These are phyloP conservation scores for Oreamnos americanus DNA, from an alignment of 2,113 vertebrate genomes.

Conservation along the genomic window DNA sequence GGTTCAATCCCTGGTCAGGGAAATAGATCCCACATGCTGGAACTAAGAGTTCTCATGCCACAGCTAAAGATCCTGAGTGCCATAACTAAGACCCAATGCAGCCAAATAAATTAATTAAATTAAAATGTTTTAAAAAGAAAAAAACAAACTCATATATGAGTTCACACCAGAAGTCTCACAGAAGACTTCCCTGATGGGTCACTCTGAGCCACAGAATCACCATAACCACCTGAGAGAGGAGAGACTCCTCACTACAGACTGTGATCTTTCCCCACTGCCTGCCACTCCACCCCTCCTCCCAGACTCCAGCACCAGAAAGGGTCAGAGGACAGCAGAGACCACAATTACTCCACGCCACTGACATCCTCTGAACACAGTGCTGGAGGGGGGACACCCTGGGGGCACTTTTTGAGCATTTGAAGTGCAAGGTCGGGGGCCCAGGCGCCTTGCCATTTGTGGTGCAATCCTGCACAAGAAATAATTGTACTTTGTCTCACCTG, in stretches of 20 bases:
- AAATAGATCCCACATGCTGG: neutral
- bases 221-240: neutral
- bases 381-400: neutral
- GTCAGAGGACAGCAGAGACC: neutral
- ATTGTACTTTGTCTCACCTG: neutral
- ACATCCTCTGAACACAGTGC: neutral
- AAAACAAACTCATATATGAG: neutral
- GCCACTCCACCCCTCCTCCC: no score
- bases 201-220: neutral
- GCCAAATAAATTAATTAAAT: neutral
- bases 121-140: neutral
- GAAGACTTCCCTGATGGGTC: neutral
- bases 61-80: neutral
- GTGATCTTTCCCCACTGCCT: neutral
- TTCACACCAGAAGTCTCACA: neutral
- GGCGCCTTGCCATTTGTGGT: neutral
- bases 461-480: neutral
- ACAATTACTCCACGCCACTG: neutral
- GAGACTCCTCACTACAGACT: neutral
- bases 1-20: neutral
- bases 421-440: neutral
- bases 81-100: neutral
- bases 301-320: neutral
- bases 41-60: neutral
- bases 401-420: neutral